Percentiles rank a stretch among this genome's conserved stretches.
Conservation (phyloP, 2,888 invertebrate species). For the Zhuqinia jingwanae region DNA sequence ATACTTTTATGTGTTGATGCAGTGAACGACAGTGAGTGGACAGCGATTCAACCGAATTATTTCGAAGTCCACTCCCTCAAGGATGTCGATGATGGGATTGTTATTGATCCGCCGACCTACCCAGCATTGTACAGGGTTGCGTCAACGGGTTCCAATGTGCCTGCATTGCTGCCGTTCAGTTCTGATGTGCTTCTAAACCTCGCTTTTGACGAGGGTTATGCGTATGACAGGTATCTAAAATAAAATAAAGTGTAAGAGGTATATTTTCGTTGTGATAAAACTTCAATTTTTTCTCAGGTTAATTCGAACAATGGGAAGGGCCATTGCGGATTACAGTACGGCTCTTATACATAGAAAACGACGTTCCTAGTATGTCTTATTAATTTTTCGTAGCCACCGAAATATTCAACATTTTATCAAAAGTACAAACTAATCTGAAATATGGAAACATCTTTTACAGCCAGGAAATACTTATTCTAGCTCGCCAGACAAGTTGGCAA, state of each 20-base stretch:
- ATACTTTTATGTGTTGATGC: neutral
- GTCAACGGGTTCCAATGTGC: neutral
- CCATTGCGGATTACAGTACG: neutral
- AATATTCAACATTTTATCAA: neutral
- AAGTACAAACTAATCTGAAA: neutral
- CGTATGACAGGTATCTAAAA: neutral
- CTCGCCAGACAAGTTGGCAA: constrained; percentile 36
- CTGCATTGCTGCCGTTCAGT: constrained; percentile 9
- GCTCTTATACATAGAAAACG: constrained; percentile 14
- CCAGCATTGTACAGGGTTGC: constrained; percentile 6
- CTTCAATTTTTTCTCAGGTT: no score
- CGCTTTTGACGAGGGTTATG: neutral
- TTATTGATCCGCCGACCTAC: constrained; percentile 50
- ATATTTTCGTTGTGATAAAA: no score
- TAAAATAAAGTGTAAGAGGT: neutral
- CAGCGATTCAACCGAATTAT: neutral
- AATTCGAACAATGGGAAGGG: neutral
- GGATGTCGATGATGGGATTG: constrained; percentile 8
- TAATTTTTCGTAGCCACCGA: neutral
- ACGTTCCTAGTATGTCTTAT: constrained; percentile 2
- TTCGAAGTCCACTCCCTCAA: constrained; percentile 39
- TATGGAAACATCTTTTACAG: neutral
- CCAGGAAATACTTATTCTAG: constrained; percentile 22
- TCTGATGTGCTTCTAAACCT: neutral
- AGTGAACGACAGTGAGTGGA: constrained; percentile 51